Evolutionary conservation across 2,797 vertebrate species (phyloP).

Genomic region (Gorsachius magnificus): DNA sequence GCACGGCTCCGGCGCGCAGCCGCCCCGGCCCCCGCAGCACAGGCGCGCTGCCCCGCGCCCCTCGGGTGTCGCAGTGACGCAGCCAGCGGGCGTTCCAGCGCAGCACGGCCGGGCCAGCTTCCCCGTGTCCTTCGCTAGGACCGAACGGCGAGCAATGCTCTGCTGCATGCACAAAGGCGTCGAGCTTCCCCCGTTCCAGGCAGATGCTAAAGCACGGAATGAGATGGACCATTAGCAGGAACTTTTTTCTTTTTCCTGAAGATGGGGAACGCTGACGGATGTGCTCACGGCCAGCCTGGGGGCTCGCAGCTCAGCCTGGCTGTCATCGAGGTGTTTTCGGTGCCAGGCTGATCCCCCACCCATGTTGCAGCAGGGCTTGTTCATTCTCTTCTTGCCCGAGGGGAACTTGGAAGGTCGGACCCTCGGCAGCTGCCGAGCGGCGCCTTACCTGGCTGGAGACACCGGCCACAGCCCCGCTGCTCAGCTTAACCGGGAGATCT

Average conservation of each 20-base stretch:
- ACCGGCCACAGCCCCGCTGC: background rate
- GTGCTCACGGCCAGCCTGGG: rapidly evolving
- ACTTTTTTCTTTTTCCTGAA: rapidly evolving
- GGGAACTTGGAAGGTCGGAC: background rate
- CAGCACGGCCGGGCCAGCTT: background rate
- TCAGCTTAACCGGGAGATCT: background rate
- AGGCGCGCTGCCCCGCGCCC: background rate
- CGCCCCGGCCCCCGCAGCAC: background rate
- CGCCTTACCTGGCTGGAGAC: background rate
- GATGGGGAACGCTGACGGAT: background rate
- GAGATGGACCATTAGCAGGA: background rate
- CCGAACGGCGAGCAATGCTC: rapidly evolving
- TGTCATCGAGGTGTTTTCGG: background rate
- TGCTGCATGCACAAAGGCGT: rapidly evolving
- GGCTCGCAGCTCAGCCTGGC: background rate
- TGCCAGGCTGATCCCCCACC: background rate
- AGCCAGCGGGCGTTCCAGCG: rapidly evolving
- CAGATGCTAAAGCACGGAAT: rapidly evolving
- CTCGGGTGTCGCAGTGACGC: background rate
- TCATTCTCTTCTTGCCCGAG: background rate
- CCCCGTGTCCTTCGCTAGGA: rapidly evolving
- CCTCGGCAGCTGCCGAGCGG: background rate
- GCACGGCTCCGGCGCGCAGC: background rate
- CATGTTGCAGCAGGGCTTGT: background rate
- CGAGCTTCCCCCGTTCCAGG: background rate